Conservation (phyloP, 2,797 vertebrate genomes). For the Sebastes reedi region DNA sequence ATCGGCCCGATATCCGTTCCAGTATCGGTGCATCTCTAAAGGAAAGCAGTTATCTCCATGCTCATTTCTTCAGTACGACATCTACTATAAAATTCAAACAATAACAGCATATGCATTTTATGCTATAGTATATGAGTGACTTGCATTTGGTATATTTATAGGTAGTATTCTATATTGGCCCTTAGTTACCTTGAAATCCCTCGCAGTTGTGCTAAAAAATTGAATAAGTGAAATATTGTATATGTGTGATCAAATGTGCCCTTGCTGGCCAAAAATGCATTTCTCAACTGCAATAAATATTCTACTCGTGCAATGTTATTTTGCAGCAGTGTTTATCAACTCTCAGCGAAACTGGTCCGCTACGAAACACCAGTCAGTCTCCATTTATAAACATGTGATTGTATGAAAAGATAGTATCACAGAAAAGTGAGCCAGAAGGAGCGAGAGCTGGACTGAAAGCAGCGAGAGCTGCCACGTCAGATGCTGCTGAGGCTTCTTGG, state of each 20-base stretch:
- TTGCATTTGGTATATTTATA: conserved; percentile 28
- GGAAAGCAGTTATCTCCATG: neutral
- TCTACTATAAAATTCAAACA: neutral
- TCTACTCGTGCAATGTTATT: conserved; percentile 9
- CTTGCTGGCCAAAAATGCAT: neutral
- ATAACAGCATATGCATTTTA: neutral
- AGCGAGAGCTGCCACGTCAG: conserved; percentile 80
- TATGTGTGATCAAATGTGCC: conserved; percentile 30
- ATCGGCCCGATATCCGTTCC: too few relatives aligned
- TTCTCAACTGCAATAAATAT: conserved; percentile 9
- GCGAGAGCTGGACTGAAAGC: conserved; percentile 72
- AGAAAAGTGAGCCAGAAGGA: conserved; percentile 72
- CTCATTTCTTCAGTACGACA: neutral
- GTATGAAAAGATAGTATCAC: conserved; percentile 77
- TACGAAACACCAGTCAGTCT: conserved; percentile 60
- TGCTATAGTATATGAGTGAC: conserved; percentile 1
- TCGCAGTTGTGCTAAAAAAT: conserved; percentile 1
- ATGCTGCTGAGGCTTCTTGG: conserved; percentile 78
- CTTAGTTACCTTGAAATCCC: conserved; percentile 6
- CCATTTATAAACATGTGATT: conserved; percentile 74
- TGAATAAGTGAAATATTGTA: conserved; percentile 24
- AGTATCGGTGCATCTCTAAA: too few relatives aligned
- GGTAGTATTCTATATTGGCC: neutral
- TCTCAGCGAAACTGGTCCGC: conserved; percentile 32
- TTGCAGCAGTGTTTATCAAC: conserved; percentile 46